Percentiles rank a stretch among this genome's conserved stretches.
Conservation (phyloP, 2,797 vertebrate genomes). For the Selene dorsalis region DNA sequence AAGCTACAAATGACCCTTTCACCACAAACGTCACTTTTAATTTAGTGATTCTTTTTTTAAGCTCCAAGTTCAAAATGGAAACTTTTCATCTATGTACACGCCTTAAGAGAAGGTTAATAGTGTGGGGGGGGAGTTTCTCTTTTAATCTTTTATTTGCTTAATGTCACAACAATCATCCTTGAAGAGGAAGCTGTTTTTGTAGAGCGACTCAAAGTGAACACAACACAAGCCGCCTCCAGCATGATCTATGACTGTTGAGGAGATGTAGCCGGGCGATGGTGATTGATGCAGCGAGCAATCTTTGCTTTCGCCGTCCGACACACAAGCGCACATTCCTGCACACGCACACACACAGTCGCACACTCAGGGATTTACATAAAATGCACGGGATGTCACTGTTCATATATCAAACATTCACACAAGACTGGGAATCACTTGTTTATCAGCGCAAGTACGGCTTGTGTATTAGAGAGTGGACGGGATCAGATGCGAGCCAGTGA, state of each 20-base stretch:
- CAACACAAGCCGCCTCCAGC: slow-evolving; percentile 19
- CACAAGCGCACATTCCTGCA: background rate
- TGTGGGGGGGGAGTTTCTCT: slow-evolving; percentile 6
- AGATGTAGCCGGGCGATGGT: slow-evolving; percentile 46
- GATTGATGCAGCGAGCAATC: slow-evolving; percentile 55
- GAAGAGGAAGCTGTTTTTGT: slow-evolving; percentile 18
- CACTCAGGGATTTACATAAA: slow-evolving; percentile 14
- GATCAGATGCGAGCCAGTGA: slow-evolving; percentile 57
- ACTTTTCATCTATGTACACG: slow-evolving; percentile 40
- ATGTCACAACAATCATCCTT: slow-evolving; percentile 40
- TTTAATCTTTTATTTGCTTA: slow-evolving; percentile 17
- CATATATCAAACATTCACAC: slow-evolving; percentile 31
- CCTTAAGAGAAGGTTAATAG: slow-evolving; percentile 54
- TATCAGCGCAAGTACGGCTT: slow-evolving; percentile 5
- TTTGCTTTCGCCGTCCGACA: slow-evolving; percentile 21
- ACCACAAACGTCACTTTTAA: slow-evolving; percentile 63
- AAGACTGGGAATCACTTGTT: slow-evolving; percentile 30
- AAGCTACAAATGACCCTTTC: slow-evolving; percentile 57
- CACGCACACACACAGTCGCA: background rate
- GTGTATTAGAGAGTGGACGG: slow-evolving; percentile 29
- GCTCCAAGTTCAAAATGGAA: slow-evolving; percentile 48
- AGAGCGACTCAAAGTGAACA: slow-evolving; percentile 35
- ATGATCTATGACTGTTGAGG: slow-evolving; percentile 49
- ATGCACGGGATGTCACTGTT: slow-evolving; percentile 25
- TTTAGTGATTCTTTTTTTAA: slow-evolving; percentile 55